phyloP scores from a whole-genome alignment of 2,888 invertebrate species.

The Heliconius sara region DNA sequence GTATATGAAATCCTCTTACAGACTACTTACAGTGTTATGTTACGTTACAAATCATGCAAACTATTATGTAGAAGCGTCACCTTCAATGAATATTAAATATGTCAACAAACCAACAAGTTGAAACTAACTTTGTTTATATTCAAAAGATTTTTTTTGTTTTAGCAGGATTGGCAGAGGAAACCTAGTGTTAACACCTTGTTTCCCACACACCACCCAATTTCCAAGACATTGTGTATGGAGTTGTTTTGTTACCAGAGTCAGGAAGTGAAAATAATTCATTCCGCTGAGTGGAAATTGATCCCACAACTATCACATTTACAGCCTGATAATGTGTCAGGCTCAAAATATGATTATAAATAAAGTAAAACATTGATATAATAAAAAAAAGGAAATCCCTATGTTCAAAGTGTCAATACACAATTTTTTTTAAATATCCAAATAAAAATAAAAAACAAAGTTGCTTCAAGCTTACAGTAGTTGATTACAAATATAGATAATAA shows the following conservation, averaged over 20 bases:
- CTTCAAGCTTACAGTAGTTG: not conserved
- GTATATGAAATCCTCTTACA: slow-evolving; percentile 55
- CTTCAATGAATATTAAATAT: slow-evolving; percentile 53
- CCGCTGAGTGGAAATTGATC: not conserved
- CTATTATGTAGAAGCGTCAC: slow-evolving; percentile 64
- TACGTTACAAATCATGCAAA: slow-evolving; percentile 60
- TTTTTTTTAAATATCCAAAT: not conserved
- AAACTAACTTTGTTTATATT: not conserved
- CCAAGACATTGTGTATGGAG: not conserved
- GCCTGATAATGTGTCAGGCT: not conserved
- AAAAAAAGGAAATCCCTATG: not conserved
- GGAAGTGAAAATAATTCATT: not conserved
- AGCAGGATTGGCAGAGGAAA: not conserved
- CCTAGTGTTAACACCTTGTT: too few species aligned
- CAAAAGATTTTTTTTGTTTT: not conserved
- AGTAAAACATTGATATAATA: not conserved
- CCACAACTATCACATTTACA: not conserved
- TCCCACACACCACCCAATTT: not conserved
- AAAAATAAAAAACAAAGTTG: not conserved
- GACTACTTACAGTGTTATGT: slow-evolving; percentile 43
- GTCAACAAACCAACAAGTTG: not conserved
- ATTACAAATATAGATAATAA: slow-evolving; percentile 10
- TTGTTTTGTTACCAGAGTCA: not conserved
- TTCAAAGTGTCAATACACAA: not conserved
- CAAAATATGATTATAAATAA: not conserved